Evolutionary conservation across 2,797 vertebrate species (phyloP), one percentile per base, ranked within the genome.

Genomic region (Luscinia luscinia): DNA sequence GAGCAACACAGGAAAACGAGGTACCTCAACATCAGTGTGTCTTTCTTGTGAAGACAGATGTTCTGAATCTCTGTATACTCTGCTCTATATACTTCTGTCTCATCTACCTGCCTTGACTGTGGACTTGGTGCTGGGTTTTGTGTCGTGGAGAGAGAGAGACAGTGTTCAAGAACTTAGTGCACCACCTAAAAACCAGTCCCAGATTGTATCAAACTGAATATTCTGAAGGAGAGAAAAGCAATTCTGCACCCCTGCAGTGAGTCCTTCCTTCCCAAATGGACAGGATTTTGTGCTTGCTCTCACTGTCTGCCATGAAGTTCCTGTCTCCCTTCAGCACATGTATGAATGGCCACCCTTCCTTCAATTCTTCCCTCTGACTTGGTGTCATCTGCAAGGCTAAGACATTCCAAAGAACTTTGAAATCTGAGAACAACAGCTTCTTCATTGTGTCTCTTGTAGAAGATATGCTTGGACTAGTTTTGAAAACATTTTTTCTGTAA

Each of bases 91-190:
- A 27, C 21, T 36, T 11, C 10, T 54, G 3, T 1, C 32, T 43
- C 7, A 1, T 27, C 69, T 72, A 38, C 30, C 46, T 69, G 9
- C 41, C 38, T 18, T 0, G 2, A 4, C 41, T 5, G 0, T 45
- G 18, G 24, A 19, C 46, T 16, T 86, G n/a, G 38, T 20, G 6
- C 22, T 51, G 6, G 17, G 5, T 20, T 64, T 46, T 66, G 72
- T 57, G 9, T 14, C 30, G 14, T n/a, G 43, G 18, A 68, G 51
- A 52, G 36, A 1, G 34, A 34, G 34, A 34, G 34, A 34, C 7
- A 34, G 3, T 26, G 4, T 57, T 84, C 24, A 80, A 74, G 34
- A 57, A n/a, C 30, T 83, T 49, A 5, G 8, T 23, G 9, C 6
- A 12, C 27, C 49, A 20, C n/a, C 30, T 66, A 11, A 61, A 66